Evolutionary conservation across 2,888 invertebrate genomes (phyloP).

Genomic region (Caenorhabditis virilis): DNA sequence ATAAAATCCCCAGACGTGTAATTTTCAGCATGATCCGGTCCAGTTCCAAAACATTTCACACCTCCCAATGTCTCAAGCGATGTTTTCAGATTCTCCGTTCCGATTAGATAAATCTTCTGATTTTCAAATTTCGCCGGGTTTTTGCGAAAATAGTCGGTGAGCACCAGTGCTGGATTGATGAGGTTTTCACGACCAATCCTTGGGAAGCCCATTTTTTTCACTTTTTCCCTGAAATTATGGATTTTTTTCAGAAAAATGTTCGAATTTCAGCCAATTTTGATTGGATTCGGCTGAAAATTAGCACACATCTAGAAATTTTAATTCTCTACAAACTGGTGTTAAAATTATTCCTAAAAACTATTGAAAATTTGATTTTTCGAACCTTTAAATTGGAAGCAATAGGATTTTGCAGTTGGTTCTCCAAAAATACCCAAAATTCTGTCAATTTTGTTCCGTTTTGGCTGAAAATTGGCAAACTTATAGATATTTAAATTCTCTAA

Average conservation of each 20-base stretch:
- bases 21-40: constrained; percentile 38
- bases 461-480: background rate
- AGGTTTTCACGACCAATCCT: constrained; percentile 44
- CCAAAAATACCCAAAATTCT: no score
- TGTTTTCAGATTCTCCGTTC: constrained; percentile 46
- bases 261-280: no score
- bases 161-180: constrained; percentile 56
- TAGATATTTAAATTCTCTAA: background rate
- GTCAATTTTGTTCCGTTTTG: no score
- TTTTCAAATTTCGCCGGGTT: constrained; percentile 22
- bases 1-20: constrained; percentile 39
- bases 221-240: constrained; percentile 74
- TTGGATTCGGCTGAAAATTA: no score
- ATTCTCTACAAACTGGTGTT: no score
- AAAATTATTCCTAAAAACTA: no score
- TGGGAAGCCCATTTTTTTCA: constrained; percentile 46
- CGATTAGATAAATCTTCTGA: constrained; percentile 50
- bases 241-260: background rate
- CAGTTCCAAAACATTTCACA: constrained; percentile 55
- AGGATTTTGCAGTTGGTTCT: no score
- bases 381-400: no score
- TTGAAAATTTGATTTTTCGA: no score
- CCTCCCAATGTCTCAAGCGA: constrained; percentile 37
- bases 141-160: constrained; percentile 46
- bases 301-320: no score